These are phyloP conservation scores for Lutjanus argentimaculatus DNA, from an alignment of 2,797 vertebrate species.

Conservation along the genomic window DNA sequence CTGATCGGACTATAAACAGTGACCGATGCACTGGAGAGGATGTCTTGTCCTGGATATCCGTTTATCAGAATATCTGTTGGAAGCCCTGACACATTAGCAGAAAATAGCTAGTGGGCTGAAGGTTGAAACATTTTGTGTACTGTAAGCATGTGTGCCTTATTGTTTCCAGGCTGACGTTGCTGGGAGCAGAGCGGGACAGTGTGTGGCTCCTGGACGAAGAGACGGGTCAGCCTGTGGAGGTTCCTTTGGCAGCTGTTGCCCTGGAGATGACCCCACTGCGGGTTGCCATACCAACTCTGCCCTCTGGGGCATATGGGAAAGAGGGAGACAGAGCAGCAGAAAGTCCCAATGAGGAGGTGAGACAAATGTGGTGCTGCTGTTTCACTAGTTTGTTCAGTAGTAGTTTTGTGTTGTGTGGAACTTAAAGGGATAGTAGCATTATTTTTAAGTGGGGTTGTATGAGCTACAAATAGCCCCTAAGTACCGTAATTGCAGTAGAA, in stretches of 20 bases:
- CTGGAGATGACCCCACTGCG: constrained; percentile 82
- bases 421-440: too few species aligned
- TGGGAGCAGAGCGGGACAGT: constrained; percentile 54
- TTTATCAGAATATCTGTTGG: too few species aligned
- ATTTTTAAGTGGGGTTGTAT: too few species aligned
- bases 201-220: constrained; percentile 66
- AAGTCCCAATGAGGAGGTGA: constrained; percentile 52
- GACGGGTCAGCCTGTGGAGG: constrained; percentile 43
- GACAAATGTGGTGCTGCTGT: not conserved
- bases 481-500: too few species aligned
- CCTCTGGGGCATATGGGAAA: constrained; percentile 32
- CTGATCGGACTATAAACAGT: too few species aligned
- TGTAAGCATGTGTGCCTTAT: not conserved
- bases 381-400: not conserved
- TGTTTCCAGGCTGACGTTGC: constrained; percentile 67
- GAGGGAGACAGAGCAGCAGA: not conserved
- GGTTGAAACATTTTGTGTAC: not conserved
- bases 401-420: too few species aligned
- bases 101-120: too few species aligned
- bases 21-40: too few species aligned
- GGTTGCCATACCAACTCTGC: constrained; percentile 56
- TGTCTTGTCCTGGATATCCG: too few species aligned
- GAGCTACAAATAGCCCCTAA: too few species aligned
- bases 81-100: too few species aligned
- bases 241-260: constrained; percentile 18